A percentile compares a stretch with the other conserved stretches of the same genome.
These are phyloP conservation scores for Dascillus cervinus DNA, from an alignment of 2,888 invertebrate genomes.

Conservation along the genomic window DNA sequence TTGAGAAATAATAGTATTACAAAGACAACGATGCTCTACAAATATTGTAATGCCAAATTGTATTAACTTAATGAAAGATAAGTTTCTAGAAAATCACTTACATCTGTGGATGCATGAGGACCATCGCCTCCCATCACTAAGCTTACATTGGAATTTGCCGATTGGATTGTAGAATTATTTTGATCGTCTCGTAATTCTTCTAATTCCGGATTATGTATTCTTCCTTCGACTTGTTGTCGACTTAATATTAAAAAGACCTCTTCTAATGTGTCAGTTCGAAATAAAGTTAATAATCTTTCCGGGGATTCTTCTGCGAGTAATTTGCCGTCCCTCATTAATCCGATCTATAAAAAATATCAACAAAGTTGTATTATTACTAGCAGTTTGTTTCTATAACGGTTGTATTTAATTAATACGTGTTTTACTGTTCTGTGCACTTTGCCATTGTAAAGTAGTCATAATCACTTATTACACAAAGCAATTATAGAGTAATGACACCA, in stretches of 20 bases:
- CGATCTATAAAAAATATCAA: conserved; percentile 55
- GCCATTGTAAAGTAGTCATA: no score
- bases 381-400: no score
- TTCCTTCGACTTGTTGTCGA: conserved; percentile 49
- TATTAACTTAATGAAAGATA: background rate
- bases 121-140: background rate
- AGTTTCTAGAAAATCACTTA: conserved; percentile 7
- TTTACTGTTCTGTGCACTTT: no score
- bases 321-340: conserved; percentile 78
- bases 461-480: no score
- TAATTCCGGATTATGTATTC: conserved; percentile 18
- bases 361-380: no score
- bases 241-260: conserved; percentile 84
- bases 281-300: conserved; percentile 56
- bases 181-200: conserved; percentile 18
- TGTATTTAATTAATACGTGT: no score
- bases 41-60: no score
- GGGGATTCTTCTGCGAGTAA: conserved; percentile 83
- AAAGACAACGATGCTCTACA: no score
- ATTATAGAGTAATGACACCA: no score
- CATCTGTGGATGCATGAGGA: conserved; percentile 16
- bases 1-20: no score
- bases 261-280: conserved; percentile 69
- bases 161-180: background rate
- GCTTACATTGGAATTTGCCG: conserved; percentile 3